Conservation (phyloP, 2,113 vertebrate species). For the Dipodomys merriami region DNA sequence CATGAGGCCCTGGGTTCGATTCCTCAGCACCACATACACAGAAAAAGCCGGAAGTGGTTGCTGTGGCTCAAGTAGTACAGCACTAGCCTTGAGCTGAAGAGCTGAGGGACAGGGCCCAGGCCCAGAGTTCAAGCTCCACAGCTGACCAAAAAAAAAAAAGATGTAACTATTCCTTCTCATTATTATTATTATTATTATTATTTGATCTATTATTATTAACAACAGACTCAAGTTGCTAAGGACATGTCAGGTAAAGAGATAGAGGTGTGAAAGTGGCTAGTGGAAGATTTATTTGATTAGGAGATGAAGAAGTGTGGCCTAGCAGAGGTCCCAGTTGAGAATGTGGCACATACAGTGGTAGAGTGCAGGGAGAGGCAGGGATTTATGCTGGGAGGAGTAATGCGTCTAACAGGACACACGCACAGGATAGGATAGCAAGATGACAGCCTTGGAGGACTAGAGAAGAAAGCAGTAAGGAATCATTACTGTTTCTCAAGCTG, state of each 20-base stretch:
- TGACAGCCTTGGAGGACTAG: accelerated
- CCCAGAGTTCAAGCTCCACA: no score
- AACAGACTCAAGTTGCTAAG: neutral
- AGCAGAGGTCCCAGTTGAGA: neutral
- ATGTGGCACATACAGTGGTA: accelerated
- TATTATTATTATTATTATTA: neutral
- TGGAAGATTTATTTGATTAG: neutral
- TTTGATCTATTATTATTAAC: neutral
- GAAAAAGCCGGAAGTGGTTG: no score
- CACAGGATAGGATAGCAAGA: accelerated
- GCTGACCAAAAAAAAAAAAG: no score
- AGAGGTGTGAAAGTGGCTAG: accelerated
- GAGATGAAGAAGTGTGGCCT: neutral
- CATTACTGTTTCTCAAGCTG: neutral
- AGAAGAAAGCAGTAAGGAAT: neutral
- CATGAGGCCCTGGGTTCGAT: no score
- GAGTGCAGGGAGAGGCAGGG: neutral
- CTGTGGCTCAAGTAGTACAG: no score
- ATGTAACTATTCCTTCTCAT: neutral
- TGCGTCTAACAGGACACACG: accelerated
- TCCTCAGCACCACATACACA: no score
- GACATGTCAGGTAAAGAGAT: neutral
- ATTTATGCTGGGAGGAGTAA: neutral
- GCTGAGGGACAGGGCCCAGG: no score
- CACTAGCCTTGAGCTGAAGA: no score